Percentiles rank a stretch among this genome's conserved stretches.
phyloP scores from a whole-genome alignment of 1,140 invertebrate genomes.

The Drosophila kohkoa region DNA sequence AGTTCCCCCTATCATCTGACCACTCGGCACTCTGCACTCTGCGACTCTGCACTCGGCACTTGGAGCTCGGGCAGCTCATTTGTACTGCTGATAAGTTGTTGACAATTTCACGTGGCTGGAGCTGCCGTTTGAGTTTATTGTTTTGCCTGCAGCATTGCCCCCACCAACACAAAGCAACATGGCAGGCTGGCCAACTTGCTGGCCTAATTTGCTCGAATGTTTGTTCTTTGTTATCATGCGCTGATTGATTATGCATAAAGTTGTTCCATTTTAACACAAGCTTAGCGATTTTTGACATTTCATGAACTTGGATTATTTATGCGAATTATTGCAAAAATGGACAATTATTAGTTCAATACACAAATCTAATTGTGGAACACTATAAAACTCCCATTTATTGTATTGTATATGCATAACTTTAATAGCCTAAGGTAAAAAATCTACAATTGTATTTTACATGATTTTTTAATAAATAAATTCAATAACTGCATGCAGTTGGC shows the following conservation, averaged over 20 bases:
- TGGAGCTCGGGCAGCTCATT: conserved; percentile 29
- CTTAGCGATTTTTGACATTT: conserved; percentile 24
- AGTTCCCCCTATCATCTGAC: conserved; percentile 9
- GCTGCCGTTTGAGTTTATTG: conserved; percentile 38
- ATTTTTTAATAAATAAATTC: conserved; percentile 9
- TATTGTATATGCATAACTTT: not conserved
- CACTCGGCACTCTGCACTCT: not conserved
- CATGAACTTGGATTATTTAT: conserved; percentile 7
- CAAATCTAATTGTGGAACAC: not conserved
- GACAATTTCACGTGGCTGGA: conserved; percentile 51
- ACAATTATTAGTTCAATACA: not conserved
- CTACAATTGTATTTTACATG: not conserved
- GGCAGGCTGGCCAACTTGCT: conserved; percentile 12
- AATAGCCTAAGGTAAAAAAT: conserved; percentile 2
- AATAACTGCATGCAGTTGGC: not conserved
- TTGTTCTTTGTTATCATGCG: conserved; percentile 36
- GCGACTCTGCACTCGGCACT: not conserved
- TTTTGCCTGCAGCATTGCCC: conserved; percentile 22
- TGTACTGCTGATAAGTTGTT: conserved; percentile 54
- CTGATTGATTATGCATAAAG: conserved; percentile 44
- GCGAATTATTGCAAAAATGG: not conserved
- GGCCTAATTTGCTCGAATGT: conserved; percentile 45
- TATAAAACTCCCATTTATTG: not conserved
- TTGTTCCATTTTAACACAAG: not conserved
- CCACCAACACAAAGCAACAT: no score